Conservation (phyloP, 2,797 vertebrate species). For the Halcyon badia region DNA sequence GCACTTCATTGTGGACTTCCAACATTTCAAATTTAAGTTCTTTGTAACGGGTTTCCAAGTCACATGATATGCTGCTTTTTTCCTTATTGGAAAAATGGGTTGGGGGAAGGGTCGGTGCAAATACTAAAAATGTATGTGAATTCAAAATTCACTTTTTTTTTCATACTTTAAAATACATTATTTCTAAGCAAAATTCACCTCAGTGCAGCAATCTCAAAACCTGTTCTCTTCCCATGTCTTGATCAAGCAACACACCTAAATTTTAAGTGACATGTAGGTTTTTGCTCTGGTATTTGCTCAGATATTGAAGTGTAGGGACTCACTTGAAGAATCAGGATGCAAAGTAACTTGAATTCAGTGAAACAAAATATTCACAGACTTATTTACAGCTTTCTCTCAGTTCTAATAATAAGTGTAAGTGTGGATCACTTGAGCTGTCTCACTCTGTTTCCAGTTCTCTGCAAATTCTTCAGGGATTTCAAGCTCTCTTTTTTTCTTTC, state of each 20-base stretch:
- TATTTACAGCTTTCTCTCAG: slow-evolving; percentile 47
- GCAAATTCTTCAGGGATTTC: neutral
- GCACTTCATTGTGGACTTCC: slow-evolving; percentile 16
- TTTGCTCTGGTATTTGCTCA: neutral
- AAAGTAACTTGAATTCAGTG: neutral
- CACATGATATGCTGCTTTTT: neutral
- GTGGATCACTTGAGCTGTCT: slow-evolving; percentile 25
- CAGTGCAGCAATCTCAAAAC: neutral
- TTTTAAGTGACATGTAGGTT: accelerated
- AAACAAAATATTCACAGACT: slow-evolving; percentile 35
- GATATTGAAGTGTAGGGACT: neutral
- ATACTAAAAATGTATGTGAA: neutral
- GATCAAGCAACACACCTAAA: neutral
- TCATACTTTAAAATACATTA: neutral
- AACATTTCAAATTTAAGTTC: slow-evolving; percentile 12
- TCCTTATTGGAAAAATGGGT: neutral
- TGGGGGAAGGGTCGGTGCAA: neutral
- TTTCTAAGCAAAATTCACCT: neutral
- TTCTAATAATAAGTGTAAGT: slow-evolving; percentile 62
- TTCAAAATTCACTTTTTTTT: neutral
- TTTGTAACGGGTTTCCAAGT: neutral
- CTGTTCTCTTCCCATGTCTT: neutral
- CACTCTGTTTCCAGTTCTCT: neutral
- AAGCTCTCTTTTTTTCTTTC: too few relatives aligned
- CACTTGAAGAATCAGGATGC: neutral